A percentile compares a stretch with the other conserved stretches of the same genome.
Conservation (phyloP, 2,888 invertebrate species). For the Ryuthela nishihirai region DNA sequence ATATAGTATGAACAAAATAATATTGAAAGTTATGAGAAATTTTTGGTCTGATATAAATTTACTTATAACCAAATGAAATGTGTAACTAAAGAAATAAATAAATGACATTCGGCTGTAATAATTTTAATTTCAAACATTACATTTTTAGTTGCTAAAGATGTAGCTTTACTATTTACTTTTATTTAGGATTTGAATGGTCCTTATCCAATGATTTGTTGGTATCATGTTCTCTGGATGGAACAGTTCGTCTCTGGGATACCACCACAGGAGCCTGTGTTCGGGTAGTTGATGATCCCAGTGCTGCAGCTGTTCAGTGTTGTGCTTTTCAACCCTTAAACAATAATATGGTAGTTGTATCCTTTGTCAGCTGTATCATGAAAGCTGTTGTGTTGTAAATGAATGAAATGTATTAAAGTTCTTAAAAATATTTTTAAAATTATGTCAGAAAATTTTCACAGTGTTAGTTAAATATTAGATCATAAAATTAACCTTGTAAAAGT, state of each 20-base stretch:
- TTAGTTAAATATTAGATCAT: neutral
- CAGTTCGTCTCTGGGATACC: slow-evolving; percentile 70
- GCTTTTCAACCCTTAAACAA: slow-evolving; percentile 79
- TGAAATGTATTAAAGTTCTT: neutral
- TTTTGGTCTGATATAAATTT: too few species aligned
- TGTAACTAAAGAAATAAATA: too few species aligned
- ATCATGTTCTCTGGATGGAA: slow-evolving; percentile 69
- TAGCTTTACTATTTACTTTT: slow-evolving; percentile 29
- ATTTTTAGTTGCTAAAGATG: too few species aligned
- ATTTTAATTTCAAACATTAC: too few species aligned
- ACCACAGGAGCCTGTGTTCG: slow-evolving; percentile 59
- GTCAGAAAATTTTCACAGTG: neutral
- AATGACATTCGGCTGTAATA: too few species aligned
- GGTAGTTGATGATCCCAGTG: slow-evolving; percentile 61
- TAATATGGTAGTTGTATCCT: slow-evolving; percentile 79
- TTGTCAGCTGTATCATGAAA: too few species aligned
- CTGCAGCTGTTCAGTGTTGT: slow-evolving; percentile 61
- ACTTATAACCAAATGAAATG: too few species aligned
- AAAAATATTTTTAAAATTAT: neutral
- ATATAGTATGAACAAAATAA: too few species aligned
- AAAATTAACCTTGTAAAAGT: neutral
- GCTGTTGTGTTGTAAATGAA: too few species aligned
- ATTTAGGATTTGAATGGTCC: slow-evolving; percentile 75
- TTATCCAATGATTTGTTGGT: slow-evolving; percentile 77
- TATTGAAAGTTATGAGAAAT: too few species aligned